Evolutionary conservation across 1,140 invertebrate genomes (phyloP).

Genomic region (Trypoxylus dichotomus): DNA sequence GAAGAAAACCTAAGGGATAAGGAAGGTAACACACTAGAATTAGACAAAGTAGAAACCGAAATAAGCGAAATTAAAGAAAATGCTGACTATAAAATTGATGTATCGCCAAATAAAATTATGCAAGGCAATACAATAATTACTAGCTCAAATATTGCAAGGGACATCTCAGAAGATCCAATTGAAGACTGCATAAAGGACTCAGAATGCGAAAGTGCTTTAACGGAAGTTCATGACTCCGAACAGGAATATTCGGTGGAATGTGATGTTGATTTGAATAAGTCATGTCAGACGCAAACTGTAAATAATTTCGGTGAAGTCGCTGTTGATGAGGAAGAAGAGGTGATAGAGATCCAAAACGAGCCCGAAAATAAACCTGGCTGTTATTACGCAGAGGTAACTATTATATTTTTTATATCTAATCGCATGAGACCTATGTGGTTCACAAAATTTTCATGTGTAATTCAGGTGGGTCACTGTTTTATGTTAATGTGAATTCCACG

Average conservation of each 20-base stretch:
- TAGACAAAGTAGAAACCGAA: constrained; percentile 3
- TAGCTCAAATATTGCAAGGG: not conserved
- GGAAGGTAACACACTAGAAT: not conserved
- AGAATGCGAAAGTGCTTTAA: not conserved
- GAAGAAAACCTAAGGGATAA: not conserved
- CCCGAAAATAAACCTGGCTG: constrained; percentile 12
- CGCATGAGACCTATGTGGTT: no score
- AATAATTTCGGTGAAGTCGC: constrained; percentile 29
- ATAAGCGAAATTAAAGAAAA: not conserved
- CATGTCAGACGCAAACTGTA: constrained; percentile 46
- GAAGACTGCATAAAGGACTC: not conserved
- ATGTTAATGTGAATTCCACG: no score
- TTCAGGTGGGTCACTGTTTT: no score
- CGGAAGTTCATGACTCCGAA: not conserved
- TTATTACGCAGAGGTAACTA: constrained; percentile 13
- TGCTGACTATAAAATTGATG: not conserved
- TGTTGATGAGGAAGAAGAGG: constrained; percentile 32
- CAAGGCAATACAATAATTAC: not conserved
- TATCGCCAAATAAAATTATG: not conserved
- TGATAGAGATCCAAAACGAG: not conserved
- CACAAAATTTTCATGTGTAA: no score
- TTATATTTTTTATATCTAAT: not conserved
- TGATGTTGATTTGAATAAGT: constrained; percentile 44
- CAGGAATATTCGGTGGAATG: not conserved
- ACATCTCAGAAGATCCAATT: not conserved